A percentile compares a stretch with the other conserved stretches of the same genome.
These are phyloP conservation scores for Lethenteron camtschaticum DNA, from an alignment of 2,113 vertebrate species.

Conservation along the genomic window DNA sequence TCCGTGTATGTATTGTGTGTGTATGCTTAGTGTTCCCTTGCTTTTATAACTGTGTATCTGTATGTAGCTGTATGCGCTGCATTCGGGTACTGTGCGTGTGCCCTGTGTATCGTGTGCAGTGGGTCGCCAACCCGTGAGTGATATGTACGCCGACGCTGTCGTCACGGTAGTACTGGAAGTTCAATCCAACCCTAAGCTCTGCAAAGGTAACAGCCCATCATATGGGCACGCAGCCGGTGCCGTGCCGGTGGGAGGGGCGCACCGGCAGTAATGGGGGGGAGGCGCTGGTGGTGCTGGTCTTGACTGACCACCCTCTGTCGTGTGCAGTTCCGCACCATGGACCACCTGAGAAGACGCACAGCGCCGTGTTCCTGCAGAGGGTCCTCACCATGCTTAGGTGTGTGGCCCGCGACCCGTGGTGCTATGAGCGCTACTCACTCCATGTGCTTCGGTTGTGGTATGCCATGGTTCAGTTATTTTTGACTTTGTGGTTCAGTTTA, in stretches of 20 bases:
- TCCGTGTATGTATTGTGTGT: not conserved
- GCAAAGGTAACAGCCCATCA: constrained; percentile 31
- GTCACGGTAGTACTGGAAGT: constrained; percentile 79
- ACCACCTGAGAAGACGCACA: too few relatives aligned
- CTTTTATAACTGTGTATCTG: not conserved
- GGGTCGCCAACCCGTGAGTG: constrained; percentile 78
- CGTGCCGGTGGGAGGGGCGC: too few relatives aligned
- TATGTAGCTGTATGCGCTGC: constrained; percentile 1
- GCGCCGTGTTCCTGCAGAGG: too few relatives aligned
- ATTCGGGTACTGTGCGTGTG: not conserved
- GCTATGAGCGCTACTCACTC: not conserved
- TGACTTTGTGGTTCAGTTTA: not conserved
- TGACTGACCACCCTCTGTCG: too few relatives aligned
- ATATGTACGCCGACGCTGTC: constrained; percentile 88
- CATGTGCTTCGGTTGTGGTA: not conserved
- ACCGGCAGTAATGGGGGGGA: not conserved
- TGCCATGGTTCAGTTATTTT: not conserved
- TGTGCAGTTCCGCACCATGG: too few relatives aligned
- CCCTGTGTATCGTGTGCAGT: constrained; percentile 25
- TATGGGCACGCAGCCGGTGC: too few relatives aligned
- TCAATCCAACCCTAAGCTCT: constrained; percentile 75
- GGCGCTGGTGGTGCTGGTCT: not conserved
- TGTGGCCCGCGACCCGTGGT: not conserved
- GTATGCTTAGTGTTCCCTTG: not conserved
- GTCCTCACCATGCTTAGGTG: not conserved